Base-by-base conservation (phyloP, 2,888 invertebrate species). In the Tipula unca region DNA sequence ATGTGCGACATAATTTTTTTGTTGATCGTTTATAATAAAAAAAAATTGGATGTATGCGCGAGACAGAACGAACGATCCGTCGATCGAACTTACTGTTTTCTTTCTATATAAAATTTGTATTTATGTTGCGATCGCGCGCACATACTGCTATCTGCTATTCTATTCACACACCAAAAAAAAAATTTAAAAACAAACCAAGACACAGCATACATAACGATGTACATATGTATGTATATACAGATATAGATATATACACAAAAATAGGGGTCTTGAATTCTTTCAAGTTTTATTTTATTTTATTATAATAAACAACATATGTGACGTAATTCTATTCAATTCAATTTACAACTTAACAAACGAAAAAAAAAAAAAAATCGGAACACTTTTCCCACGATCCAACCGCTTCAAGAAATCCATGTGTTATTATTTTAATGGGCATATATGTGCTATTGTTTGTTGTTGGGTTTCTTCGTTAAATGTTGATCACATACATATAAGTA, bases 331-430 rank as follows among this genome's bases (percentile, higher is more conserved):
- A 83, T 69, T 69, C 32, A 83, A 83, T 35, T 83, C 83, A 83
- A 35, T 83, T 83, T 83, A 69, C 69, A 83, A 83, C 35, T 83
- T 83, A 83, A 83, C 83, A 35, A 83, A 69, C 17, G 1, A 29
- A 32, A 32, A 32, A 5, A 82, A 83, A 32, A 83, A 17, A 32
- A 83, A 83, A 83, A 83, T 83, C 83, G 83, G 83, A 32, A 83
- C 83, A 83, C 83, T 83, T 83, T 83, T 83, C 83, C 83, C 83
- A 83, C 83, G 83, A 83, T 83, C 35, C 69, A 69, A 69, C 25
- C 69, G 69, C 69, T 69, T 25, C 32, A 32, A 17, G 83, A 83
- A 83, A 83, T 83, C 83, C 83, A 83, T 83, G 83, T 83, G 83
- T 83, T 83, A 83, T 83, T 29, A 32, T 29, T 83, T 83, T 83